Evolutionary conservation across 30 jellyfish, hydroid and myxozoan genomes (phyloP).

Genomic region (Aurelia sp.): DNA sequence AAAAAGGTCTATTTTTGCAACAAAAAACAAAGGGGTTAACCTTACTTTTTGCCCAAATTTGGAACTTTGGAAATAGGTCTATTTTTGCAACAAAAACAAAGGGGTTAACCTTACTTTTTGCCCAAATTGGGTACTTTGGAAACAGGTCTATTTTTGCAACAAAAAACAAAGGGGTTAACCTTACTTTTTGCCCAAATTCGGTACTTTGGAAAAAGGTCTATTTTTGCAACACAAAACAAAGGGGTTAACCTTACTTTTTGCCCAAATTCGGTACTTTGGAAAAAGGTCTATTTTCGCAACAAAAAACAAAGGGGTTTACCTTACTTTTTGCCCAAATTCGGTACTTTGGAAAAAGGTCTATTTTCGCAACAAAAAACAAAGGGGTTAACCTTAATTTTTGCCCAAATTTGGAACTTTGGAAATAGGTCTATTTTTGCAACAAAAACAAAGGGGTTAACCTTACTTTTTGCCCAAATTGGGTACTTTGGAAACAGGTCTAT

Average conservation of each 20-base stretch:
- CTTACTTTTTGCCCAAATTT: not conserved
- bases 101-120: constrained; percentile 8
- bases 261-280: not conserved
- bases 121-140: not conserved
- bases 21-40: not conserved
- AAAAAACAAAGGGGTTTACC: not conserved
- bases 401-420: not conserved
- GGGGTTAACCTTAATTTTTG: not conserved
- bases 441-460: not conserved
- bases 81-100: not conserved
- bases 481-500: not conserved
- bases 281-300: not conserved
- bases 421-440: not conserved
- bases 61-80: not conserved
- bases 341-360: not conserved
- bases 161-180: not conserved
- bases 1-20: not conserved
- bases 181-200: not conserved
- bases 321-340: not conserved
- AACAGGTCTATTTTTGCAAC: not conserved
- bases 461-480: not conserved
- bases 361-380: not conserved
- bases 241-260: not conserved
- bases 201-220: not conserved
- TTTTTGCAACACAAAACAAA: not conserved